Conservation (phyloP, 2,888 invertebrate genomes). For the Onthophagus sagittarius region DNA sequence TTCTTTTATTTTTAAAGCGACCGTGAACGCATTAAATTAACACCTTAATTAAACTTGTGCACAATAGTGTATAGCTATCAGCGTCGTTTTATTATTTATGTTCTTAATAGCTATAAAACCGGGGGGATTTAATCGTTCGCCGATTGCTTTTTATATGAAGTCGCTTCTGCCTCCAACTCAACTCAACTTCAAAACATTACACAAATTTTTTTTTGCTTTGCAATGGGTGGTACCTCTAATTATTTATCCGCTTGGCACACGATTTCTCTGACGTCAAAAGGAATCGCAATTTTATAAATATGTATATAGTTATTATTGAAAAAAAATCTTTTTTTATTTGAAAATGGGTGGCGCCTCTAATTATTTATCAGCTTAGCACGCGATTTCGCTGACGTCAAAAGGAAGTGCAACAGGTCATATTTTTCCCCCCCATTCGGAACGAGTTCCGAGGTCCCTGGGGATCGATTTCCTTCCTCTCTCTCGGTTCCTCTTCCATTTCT, state of each 20-base stretch:
- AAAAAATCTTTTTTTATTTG: no score
- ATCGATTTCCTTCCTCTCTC: neutral
- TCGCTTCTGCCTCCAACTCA: neutral
- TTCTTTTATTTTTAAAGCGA: neutral
- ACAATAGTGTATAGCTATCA: neutral
- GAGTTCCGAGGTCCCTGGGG: neutral
- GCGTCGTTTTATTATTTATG: neutral
- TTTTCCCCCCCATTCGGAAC: neutral
- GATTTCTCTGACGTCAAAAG: conserved; percentile 15
- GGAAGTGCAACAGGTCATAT: conserved; percentile 5
- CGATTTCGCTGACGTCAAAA: conserved; percentile 15
- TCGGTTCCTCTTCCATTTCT: neutral
- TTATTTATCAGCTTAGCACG: conserved; percentile 3
- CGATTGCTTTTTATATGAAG: neutral
- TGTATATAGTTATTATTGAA: no score
- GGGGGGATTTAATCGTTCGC: neutral
- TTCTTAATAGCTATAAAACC: neutral
- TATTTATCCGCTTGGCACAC: conserved; percentile 7
- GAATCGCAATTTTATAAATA: no score
- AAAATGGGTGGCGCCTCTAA: no score
- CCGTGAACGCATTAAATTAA: neutral
- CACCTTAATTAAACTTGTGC: neutral
- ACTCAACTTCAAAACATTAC: no score
- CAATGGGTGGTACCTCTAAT: neutral
- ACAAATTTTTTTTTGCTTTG: no score